Conservation (phyloP, 2,888 invertebrate species). For the Polietes domitor region DNA sequence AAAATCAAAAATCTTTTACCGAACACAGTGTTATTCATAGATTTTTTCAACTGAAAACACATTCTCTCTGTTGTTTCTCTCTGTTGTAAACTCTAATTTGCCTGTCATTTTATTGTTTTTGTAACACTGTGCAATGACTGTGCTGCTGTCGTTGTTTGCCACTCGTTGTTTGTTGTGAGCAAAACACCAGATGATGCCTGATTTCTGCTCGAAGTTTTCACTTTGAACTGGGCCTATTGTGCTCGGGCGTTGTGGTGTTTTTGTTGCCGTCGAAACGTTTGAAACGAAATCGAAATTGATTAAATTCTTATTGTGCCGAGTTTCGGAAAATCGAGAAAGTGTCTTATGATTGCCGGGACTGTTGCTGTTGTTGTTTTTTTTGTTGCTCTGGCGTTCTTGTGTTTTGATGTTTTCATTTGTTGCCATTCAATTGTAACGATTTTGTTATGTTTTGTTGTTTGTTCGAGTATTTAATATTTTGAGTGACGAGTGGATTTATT, state of each 20-base stretch:
- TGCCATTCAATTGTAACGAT: not conserved
- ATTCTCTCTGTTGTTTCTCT: too few species aligned
- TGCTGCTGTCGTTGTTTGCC: constrained; percentile 9
- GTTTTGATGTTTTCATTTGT: constrained; percentile 43
- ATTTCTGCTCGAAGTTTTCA: constrained; percentile 45
- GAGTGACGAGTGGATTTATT: constrained; percentile 11
- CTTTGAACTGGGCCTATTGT: constrained; percentile 40
- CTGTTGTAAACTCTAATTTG: too few species aligned
- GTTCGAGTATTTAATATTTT: constrained; percentile 31
- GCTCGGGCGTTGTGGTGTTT: constrained; percentile 43
- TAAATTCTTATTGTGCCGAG: constrained; percentile 58
- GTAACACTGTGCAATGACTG: not conserved
- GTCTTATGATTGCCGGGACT: constrained; percentile 26
- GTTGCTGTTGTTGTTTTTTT: not conserved
- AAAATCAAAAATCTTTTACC: too few species aligned
- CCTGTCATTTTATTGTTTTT: not conserved
- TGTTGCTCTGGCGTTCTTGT: not conserved
- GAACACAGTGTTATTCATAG: too few species aligned
- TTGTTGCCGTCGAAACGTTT: constrained; percentile 31
- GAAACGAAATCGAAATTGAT: constrained; percentile 50
- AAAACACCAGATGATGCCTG: constrained; percentile 59
- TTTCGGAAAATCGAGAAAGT: constrained; percentile 29
- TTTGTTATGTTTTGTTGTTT: constrained; percentile 3
- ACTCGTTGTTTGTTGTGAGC: not conserved
- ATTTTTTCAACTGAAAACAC: too few species aligned